These are phyloP conservation scores for Drosophila seguyi DNA, from an alignment of 1,140 invertebrate genomes.

Conservation along the genomic window DNA sequence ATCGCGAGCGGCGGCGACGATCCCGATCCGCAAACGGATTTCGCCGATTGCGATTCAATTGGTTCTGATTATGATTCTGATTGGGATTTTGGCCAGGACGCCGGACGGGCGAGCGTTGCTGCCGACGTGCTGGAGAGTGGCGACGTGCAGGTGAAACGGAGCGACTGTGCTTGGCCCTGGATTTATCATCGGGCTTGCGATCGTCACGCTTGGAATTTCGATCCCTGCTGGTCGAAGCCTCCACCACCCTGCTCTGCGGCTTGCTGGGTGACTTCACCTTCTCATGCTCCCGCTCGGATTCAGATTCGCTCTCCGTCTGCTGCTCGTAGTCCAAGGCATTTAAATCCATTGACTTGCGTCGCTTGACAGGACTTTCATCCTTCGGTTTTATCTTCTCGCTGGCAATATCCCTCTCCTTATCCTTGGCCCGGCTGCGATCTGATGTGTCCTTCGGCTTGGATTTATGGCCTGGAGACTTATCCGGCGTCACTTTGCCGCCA, in stretches of 20 bases:
- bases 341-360: conserved; percentile 77
- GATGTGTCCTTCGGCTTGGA: conserved; percentile 37
- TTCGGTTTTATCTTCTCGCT: conserved; percentile 58
- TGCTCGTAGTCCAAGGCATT: conserved; percentile 84
- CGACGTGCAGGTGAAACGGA: conserved; percentile 55
- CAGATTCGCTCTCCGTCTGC: conserved; percentile 73
- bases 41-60: conserved; percentile 56
- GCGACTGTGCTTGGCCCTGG: conserved; percentile 40
- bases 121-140: conserved; percentile 58
- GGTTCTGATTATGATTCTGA: conserved; percentile 35
- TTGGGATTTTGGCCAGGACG: conserved; percentile 33
- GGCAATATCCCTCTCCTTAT: conserved; percentile 46
- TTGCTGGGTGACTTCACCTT: conserved; percentile 36
- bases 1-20: conserved; percentile 71
- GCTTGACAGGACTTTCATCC: conserved; percentile 42
- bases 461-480: conserved; percentile 45
- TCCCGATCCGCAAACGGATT: conserved; percentile 77
- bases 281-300: conserved; percentile 44
- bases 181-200: conserved; percentile 45
- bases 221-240: conserved; percentile 17
- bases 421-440: conserved; percentile 45
- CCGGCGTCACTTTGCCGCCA: conserved; percentile 65
- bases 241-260: conserved; percentile 30
- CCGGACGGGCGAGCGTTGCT: conserved; percentile 50
- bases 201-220: conserved; percentile 31